phyloP scores from a whole-genome alignment of 2,888 invertebrate genomes.

The Heliconius ismenius region DNA sequence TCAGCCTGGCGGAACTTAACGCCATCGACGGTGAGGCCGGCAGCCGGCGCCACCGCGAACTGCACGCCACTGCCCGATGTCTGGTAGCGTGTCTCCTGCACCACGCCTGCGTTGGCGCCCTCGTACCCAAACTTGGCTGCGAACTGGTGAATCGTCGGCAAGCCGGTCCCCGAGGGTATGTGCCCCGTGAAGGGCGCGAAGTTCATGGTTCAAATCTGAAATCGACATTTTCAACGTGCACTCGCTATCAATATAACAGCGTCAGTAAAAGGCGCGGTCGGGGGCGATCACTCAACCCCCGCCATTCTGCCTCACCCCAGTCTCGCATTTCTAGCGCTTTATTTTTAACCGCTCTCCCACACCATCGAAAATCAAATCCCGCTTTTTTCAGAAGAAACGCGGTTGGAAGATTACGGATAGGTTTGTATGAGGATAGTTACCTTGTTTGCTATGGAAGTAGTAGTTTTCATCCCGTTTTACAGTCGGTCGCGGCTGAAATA shows the following conservation, averaged over 20 bases:
- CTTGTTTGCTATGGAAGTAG: constrained; percentile 56
- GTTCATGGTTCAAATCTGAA: constrained; percentile 83
- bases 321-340: constrained; percentile 69
- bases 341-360: constrained; percentile 79
- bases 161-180: constrained; percentile 87
- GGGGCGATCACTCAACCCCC: constrained; percentile 78
- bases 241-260: constrained; percentile 44
- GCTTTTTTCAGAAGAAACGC: not conserved
- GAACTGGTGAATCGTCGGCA: constrained; percentile 92
- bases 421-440: constrained; percentile 57
- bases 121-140: constrained; percentile 86
- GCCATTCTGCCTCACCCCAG: constrained; percentile 81
- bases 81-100: constrained; percentile 74
- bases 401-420: constrained; percentile 34
- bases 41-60: constrained; percentile 64
- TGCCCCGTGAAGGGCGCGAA: constrained; percentile 92
- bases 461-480: constrained; percentile 71
- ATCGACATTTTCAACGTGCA: constrained; percentile 46
- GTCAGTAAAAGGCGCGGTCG: constrained; percentile 66
- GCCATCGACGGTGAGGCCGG: constrained; percentile 67
- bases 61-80: constrained; percentile 61
- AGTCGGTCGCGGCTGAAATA: constrained; percentile 66
- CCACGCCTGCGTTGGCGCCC: constrained; percentile 59
- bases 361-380: constrained; percentile 60
- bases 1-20: constrained; percentile 84